Base-by-base conservation (phyloP, 2,113 vertebrate species). In the Pedetes capensis region DNA sequence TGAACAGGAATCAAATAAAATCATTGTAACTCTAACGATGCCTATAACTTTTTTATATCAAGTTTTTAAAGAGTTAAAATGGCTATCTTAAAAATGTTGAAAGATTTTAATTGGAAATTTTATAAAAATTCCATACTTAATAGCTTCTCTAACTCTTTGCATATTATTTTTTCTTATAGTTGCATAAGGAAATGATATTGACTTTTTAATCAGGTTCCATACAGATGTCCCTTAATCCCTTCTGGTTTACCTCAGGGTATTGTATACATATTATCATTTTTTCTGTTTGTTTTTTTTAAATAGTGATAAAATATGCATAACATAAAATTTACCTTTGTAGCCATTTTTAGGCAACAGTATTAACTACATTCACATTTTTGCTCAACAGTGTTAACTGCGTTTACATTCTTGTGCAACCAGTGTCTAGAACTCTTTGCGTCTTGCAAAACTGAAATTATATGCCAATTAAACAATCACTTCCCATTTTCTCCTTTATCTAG, bases 1-100 rank as follows among this genome's bases (percentile, higher is more conserved):
- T 75, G 34, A 79, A 57, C 1, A 95, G 79, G 49, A 91, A 87
- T 83, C 57, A 29, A 95, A 89, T 83, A 80, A 92, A 95, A 89
- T 27, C 16, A 83, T 74, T 91, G 20, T 63, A 37, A 78, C 64
- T 82, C 39, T 57, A 82, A 9, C 27, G 17, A 78, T 32, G 18
- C 25, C 80, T 68, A 72, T 88, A 61, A 71, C 39, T 63, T 91
- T 76, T 69, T 93, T 76, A 42, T 53, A 37, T 71, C 2, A 71
- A 22, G 1, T 13, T 49, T 85, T 66, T 49, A 27, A 79, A 63
- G 89, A 37, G 42, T 49, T 89, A 57, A 95, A 95, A 75, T 69
- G 51, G 2, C 27, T 72, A n/a, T 87, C 34, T 79, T 93, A 89
- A 83, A 91, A 79, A 83, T 69, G 6, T 74, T 82, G 29, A 83